Percentiles rank a stretch among this genome's conserved stretches.
Conservation (phyloP, 2,797 vertebrate genomes). For the Urocyon cinereoargenteus region DNA sequence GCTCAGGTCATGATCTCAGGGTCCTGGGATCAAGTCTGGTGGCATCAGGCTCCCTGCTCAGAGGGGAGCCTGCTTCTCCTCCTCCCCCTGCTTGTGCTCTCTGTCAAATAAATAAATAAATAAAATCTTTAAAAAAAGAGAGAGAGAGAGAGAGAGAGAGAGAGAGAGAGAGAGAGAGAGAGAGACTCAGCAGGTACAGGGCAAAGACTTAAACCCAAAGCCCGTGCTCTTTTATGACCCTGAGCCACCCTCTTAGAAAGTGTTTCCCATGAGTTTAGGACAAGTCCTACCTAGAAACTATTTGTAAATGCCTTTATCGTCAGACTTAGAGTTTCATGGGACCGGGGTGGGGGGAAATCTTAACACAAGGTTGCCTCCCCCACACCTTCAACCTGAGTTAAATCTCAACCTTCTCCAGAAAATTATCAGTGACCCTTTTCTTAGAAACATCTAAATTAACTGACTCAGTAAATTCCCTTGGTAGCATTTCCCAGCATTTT, state of each 20-base stretch:
- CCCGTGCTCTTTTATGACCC: accelerated
- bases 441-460: conserved; percentile 45
- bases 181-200: background rate
- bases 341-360: background rate
- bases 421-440: conserved; percentile 26
- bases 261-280: background rate
- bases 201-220: background rate
- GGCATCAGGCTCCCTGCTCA: background rate
- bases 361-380: background rate
- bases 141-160: background rate
- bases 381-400: background rate
- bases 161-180: background rate
- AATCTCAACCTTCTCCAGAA: conserved; percentile 37
- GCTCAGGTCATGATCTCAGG: background rate
- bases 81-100: background rate
- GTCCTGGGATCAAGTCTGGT: background rate
- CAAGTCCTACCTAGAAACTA: background rate
- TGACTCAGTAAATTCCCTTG: background rate
- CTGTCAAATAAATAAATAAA: background rate
- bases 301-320: background rate
- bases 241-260: background rate
- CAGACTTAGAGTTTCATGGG: background rate
- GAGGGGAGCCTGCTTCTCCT: background rate
- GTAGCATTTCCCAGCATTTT: conserved; percentile 17
- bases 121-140: background rate